Conservation (phyloP, 2,113 vertebrate species). For the Cebus imitator region DNA sequence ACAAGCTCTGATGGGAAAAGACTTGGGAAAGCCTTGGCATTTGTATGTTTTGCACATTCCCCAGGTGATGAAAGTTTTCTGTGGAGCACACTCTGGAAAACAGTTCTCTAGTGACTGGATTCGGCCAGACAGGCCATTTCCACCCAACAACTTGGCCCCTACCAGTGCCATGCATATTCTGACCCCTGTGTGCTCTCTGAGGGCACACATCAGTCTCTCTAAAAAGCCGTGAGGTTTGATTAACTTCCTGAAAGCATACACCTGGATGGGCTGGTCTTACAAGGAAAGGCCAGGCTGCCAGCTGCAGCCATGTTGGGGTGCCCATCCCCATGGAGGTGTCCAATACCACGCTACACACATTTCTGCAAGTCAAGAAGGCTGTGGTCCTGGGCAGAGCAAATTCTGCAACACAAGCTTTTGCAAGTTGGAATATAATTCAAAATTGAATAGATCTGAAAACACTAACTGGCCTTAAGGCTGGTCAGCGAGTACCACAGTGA, state of each 20-base stretch:
- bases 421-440: neutral
- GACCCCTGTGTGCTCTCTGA: neutral
- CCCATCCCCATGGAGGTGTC: too few relatives aligned
- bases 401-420: neutral
- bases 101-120: neutral
- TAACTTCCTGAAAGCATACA: neutral
- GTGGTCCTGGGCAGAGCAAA: neutral
- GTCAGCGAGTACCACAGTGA: neutral
- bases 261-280: neutral
- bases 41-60: neutral
- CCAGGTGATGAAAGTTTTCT: neutral
- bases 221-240: neutral
- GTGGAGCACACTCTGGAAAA: neutral
- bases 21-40: neutral
- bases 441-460: neutral
- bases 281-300: neutral
- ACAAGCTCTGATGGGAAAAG: neutral
- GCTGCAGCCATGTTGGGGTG: accelerated
- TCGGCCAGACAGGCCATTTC: neutral
- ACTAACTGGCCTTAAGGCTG: neutral
- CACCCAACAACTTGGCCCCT: neutral
- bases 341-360: neutral
- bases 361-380: neutral
- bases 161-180: neutral
- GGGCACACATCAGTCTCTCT: neutral